Evolutionary conservation across 2,113 vertebrate genomes (phyloP).

Genomic region (Geococcyx californianus): DNA sequence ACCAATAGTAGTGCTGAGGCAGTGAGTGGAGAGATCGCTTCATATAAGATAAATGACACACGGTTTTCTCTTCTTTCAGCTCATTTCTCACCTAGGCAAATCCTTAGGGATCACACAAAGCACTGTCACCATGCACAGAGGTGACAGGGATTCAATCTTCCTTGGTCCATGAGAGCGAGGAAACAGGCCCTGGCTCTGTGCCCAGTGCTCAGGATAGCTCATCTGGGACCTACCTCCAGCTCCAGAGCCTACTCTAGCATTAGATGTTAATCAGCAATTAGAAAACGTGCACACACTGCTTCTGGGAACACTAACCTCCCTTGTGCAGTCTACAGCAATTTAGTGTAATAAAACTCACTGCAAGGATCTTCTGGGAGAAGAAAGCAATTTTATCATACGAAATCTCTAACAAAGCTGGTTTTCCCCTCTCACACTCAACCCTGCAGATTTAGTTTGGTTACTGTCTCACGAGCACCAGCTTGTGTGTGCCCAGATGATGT

Average conservation of each 20-base stretch:
- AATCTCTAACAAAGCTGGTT: background rate
- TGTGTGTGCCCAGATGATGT: background rate
- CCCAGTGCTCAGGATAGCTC: background rate
- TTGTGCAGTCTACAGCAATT: background rate
- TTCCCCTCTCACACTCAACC: background rate
- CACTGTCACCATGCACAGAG: background rate
- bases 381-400: background rate
- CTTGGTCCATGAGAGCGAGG: background rate
- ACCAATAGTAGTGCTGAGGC: background rate
- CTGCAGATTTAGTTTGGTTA: background rate
- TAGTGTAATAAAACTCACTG: background rate
- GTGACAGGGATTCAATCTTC: background rate
- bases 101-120: background rate
- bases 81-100: background rate
- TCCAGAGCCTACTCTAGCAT: background rate
- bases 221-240: background rate
- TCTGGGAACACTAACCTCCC: background rate
- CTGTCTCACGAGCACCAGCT: background rate
- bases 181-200: background rate
- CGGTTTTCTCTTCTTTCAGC: background rate
- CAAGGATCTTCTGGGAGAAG: rapidly evolving
- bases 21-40: background rate
- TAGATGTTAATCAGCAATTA: conserved; percentile 33
- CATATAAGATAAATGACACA: background rate
- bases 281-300: background rate